Evolutionary conservation across 2,797 vertebrate genomes (phyloP), one percentile per base, ranked within the genome.

Genomic region (Enteromius radiatus): DNA sequence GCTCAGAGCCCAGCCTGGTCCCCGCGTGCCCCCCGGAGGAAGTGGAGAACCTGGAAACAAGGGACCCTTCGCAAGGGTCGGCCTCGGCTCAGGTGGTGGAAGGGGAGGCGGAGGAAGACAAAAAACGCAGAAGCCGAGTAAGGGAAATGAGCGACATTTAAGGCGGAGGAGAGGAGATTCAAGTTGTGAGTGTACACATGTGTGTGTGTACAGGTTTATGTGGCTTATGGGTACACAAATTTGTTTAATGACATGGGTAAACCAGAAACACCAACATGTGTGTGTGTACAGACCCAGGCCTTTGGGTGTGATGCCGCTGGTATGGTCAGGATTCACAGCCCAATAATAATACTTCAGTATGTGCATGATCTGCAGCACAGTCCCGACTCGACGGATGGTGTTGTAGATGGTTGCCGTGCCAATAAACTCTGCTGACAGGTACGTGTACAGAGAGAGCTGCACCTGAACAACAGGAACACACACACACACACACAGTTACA

Each of bases 291-390:
- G 76, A 99, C 98, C 97, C 38, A 95, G 83, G 45, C 97, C 98
- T 89, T 96, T 96, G 17, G 97, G 96, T 43, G 89, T 89, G 88
- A 98, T 96, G 56, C 96, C 95, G 70, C 97, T 98, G 87, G 94
- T 91, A 90, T 97, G 95, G 84, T 95, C 94, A 70, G 98, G 97
- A 92, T 97, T 97, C 88, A 95, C 92, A 28, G 95, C 94, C 98
- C 98, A 99, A 91, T 99, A 99, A 88, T 97, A 99, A 91, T 96
- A 98, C 90, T 99, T 99, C 0, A 99, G 90, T 0, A 95, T 96
- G 83, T 99, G 97, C 96, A 98, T 97, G 88, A 98, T 94, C 91
- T 98, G 93, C 33, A 98, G 95, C 76, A 97, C 96, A 0, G 98
- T 98, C n/a, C 96, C 97, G 84, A 97, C 96, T 54, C 97, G 94